These are phyloP conservation scores for Scaptomyza graminum DNA, from an alignment of 1,140 invertebrate genomes.

Conservation along the genomic window DNA sequence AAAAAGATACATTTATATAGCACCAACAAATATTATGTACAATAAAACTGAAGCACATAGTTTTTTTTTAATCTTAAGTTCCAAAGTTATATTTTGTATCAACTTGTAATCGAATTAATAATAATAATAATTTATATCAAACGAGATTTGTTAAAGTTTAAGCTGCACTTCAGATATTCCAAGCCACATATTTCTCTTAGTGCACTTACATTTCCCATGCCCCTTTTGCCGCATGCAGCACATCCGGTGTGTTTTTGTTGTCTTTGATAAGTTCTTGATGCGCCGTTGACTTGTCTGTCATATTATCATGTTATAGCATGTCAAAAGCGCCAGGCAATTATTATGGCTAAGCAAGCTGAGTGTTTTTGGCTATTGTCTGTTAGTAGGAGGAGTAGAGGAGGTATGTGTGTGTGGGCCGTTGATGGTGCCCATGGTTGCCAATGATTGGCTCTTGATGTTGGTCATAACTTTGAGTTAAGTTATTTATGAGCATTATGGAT, in stretches of 20 bases:
- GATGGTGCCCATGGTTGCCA: constrained; percentile 5
- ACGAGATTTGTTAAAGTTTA: too few relatives aligned
- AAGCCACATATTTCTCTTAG: neutral
- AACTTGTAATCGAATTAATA: too few relatives aligned
- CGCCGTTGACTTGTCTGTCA: constrained; percentile 74
- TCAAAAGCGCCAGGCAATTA: constrained; percentile 75
- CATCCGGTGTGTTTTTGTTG: constrained; percentile 47
- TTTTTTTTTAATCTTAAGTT: too few relatives aligned
- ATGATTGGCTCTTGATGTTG: constrained; percentile 19
- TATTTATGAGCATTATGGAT: constrained; percentile 71
- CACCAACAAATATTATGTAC: too few relatives aligned
- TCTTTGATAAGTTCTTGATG: constrained; percentile 67
- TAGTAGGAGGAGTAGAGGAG: neutral
- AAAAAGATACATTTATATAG: too few relatives aligned
- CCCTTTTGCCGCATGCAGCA: constrained; percentile 10
- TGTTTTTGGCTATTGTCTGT: constrained; percentile 32
- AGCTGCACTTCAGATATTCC: too few relatives aligned
- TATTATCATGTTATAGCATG: constrained; percentile 74
- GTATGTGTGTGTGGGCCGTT: constrained; percentile 50
- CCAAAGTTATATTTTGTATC: too few relatives aligned
- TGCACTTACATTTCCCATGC: neutral
- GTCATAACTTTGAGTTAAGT: constrained; percentile 16
- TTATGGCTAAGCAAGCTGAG: constrained; percentile 39
- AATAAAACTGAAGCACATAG: too few relatives aligned
- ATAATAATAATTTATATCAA: too few relatives aligned